Conservation (phyloP, 2,888 invertebrate genomes). For the Druceiella hillmani region DNA sequence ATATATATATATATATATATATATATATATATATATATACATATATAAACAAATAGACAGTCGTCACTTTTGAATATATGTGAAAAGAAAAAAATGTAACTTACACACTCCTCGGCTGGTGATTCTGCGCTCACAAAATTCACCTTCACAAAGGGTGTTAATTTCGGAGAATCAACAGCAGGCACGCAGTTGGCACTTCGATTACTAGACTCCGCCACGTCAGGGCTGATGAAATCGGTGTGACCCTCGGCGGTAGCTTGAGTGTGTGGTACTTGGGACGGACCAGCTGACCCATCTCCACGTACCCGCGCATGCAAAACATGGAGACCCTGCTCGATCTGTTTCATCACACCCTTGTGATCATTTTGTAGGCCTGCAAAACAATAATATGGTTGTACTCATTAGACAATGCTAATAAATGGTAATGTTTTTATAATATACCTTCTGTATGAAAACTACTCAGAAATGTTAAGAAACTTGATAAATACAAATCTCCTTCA, state of each 20-base stretch:
- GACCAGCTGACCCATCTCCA: constrained; percentile 25
- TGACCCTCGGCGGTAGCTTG: constrained; percentile 25
- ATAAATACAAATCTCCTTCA: not conserved
- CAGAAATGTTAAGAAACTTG: constrained; percentile 29
- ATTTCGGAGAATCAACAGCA: constrained; percentile 27
- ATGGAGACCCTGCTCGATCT: constrained; percentile 73
- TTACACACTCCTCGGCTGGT: constrained; percentile 78
- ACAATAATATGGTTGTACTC: constrained; percentile 2
- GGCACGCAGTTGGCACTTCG: constrained; percentile 11
- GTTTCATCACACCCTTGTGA: constrained; percentile 74
- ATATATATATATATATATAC: no score
- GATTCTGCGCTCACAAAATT: constrained; percentile 70
- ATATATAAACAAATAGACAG: no score
- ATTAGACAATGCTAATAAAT: constrained; percentile 24
- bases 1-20: no score
- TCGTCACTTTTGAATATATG: no score
- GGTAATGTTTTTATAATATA: constrained; percentile 36
- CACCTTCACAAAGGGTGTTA: constrained; percentile 61
- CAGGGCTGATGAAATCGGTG: constrained; percentile 28
- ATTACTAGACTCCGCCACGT: constrained; percentile 4
- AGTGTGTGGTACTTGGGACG: constrained; percentile 21
- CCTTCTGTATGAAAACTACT: no score
- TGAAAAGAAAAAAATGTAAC: constrained; percentile 29
- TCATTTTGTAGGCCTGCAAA: constrained; percentile 80
- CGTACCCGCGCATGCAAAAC: constrained; percentile 51